A percentile compares a stretch with the other conserved stretches of the same genome.
phyloP scores from a whole-genome alignment of 2,113 vertebrate species.

The Podiceps cristatus region DNA sequence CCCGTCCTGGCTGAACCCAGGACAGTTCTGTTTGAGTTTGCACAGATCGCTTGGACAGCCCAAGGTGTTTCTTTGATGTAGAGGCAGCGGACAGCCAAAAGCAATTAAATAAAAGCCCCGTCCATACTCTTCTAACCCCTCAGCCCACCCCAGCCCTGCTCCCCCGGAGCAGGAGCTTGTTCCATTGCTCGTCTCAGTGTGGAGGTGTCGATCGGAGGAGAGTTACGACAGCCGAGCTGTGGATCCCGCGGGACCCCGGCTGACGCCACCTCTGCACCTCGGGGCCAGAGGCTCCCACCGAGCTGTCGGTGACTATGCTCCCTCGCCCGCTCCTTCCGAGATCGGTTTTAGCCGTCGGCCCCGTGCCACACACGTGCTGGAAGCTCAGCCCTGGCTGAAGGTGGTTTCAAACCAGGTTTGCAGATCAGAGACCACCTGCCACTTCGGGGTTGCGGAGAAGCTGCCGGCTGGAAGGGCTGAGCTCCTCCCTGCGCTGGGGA shows the following conservation, averaged over 20 bases:
- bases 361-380: fast-evolving
- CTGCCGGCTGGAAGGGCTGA: neutral
- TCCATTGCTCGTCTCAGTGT: neutral
- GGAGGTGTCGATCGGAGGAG: fast-evolving
- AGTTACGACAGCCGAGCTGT: neutral
- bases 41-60: fast-evolving
- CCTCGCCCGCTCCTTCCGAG: fast-evolving
- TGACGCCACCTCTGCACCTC: fast-evolving
- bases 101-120: no score
- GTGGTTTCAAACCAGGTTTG: neutral
- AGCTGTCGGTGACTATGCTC: neutral
- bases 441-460: neutral
- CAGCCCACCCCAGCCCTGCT: fast-evolving
- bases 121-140: neutral
- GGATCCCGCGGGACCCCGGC: neutral
- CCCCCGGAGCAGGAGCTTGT: fast-evolving
- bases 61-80: neutral
- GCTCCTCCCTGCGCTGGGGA: neutral
- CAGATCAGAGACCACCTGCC: neutral
- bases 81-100: neutral
- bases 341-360: neutral
- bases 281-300: fast-evolving
- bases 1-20: no score
- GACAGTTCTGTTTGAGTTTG: neutral
- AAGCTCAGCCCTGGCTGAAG: neutral